Conservation (phyloP, 2,113 vertebrate species). For the Gambusia holbrooki region DNA sequence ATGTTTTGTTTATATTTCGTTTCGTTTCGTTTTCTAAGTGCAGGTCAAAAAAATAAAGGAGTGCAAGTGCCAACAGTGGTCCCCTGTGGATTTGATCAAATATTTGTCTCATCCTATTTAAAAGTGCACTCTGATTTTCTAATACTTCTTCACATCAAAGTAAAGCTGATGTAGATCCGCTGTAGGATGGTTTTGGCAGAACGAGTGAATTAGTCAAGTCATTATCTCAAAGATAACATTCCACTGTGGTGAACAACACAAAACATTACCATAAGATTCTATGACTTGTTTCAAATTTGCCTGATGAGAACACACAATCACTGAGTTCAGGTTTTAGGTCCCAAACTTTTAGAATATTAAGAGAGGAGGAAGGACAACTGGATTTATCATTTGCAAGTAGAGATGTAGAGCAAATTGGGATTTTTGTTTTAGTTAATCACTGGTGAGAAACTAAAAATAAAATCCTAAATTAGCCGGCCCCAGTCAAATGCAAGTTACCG, state of each 20-base stretch:
- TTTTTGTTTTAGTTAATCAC: too few species aligned
- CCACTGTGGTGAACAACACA: constrained; percentile 20
- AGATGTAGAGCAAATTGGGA: too few species aligned
- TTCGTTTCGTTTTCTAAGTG: too few species aligned
- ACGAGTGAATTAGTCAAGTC: constrained; percentile 19
- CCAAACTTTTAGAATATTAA: not conserved
- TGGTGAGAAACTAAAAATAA: too few species aligned
- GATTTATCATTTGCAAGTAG: too few species aligned
- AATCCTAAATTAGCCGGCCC: too few species aligned
- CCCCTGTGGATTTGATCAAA: not conserved
- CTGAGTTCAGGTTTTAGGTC: constrained; percentile 1
- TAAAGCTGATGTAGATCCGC: too few species aligned
- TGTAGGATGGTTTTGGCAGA: constrained; percentile 16
- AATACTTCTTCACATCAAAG: not conserved
- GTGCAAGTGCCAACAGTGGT: too few species aligned
- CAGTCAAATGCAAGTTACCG: too few species aligned
- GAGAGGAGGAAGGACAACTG: constrained; percentile 33
- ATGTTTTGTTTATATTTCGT: too few species aligned
- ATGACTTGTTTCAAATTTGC: constrained; percentile 4
- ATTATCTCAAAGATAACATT: constrained; percentile 13
- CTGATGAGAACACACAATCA: constrained; percentile 40
- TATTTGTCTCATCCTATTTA: not conserved
- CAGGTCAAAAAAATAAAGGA: too few species aligned
- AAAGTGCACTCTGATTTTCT: not conserved
- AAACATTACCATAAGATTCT: constrained; percentile 8